Conservation (phyloP, 2,113 vertebrate species). For the Narcine bancroftii region DNA sequence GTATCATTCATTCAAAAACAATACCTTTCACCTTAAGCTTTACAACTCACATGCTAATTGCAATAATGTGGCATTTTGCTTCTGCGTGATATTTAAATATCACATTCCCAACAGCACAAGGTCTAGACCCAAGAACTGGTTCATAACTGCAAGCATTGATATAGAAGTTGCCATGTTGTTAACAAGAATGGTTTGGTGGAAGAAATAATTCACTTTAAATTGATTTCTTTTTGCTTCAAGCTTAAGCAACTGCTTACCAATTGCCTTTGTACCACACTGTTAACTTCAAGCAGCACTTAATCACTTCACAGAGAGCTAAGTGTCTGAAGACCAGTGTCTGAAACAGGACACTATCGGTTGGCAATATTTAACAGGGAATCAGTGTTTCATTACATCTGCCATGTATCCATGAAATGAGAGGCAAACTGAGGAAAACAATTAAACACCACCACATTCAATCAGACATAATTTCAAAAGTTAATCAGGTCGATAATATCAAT, state of each 20-base stretch:
- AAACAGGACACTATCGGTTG: neutral
- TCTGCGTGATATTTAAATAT: neutral
- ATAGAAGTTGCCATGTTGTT: neutral
- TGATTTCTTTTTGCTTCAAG: neutral
- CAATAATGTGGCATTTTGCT: neutral
- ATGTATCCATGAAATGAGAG: neutral
- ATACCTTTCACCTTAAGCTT: constrained; percentile 16
- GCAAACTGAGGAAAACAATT: neutral
- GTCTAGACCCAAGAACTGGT: neutral
- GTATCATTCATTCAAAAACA: neutral
- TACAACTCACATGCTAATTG: neutral
- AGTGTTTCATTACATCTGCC: neutral
- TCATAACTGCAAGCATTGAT: neutral
- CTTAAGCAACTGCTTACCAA: neutral
- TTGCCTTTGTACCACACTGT: neutral
- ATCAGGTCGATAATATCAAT: no score
- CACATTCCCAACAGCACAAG: neutral
- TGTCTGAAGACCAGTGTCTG: neutral
- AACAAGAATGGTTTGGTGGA: neutral
- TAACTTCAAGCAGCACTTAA: neutral
- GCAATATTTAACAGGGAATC: neutral
- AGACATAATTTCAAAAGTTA: neutral
- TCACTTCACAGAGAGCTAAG: neutral
- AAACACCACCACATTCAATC: neutral
- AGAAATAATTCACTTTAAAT: neutral